phyloP scores from a whole-genome alignment of 2,797 vertebrate species.

The Semotilus atromaculatus region DNA sequence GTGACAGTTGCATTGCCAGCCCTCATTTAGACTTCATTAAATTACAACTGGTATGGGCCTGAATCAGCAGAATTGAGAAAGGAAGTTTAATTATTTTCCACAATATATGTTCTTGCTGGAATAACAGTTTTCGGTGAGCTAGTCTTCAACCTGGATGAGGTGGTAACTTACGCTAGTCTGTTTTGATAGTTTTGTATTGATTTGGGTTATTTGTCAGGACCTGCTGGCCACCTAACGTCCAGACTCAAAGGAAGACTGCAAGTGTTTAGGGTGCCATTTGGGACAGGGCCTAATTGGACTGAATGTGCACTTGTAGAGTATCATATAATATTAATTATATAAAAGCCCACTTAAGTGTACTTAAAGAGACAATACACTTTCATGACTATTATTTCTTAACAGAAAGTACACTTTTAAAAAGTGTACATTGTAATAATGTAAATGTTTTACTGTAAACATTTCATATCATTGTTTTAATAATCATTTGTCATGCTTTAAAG shows the following conservation, averaged over 20 bases:
- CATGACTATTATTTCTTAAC: background rate
- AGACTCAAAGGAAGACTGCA: too few relatives aligned
- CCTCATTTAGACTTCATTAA: conserved; percentile 22
- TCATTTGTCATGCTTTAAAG: background rate
- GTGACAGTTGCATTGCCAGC: conserved; percentile 18
- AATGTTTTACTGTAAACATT: too few relatives aligned
- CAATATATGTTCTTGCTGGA: background rate
- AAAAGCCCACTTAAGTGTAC: background rate
- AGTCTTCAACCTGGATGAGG: background rate
- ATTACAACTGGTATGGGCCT: conserved; percentile 10
- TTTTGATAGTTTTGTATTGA: background rate
- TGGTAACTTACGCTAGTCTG: background rate
- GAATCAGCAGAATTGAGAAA: conserved; percentile 20
- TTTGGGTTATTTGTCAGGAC: background rate
- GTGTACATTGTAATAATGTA: too few relatives aligned
- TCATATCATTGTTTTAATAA: too few relatives aligned
- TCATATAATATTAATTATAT: background rate
- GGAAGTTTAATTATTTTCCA: background rate
- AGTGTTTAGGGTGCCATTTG: too few relatives aligned
- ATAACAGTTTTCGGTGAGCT: background rate
- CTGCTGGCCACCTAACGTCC: too few relatives aligned
- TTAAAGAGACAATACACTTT: background rate
- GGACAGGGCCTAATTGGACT: background rate
- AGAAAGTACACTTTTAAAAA: background rate
- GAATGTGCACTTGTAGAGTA: background rate